Evolutionary conservation across 2,888 invertebrate species (phyloP), one percentile per base, ranked within the genome.

Genomic region (Patella caerulea): DNA sequence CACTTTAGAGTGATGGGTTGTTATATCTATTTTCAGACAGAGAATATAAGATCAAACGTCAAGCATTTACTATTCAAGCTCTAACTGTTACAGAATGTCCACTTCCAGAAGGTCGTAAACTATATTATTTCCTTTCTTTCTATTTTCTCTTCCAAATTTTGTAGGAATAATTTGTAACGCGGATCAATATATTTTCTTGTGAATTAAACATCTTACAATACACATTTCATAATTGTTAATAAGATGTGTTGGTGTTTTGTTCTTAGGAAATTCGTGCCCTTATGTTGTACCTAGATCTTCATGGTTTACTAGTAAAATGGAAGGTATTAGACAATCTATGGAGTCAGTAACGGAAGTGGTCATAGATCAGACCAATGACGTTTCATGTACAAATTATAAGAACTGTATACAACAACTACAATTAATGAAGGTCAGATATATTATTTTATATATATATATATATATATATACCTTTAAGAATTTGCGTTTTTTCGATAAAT

Each of bases 61-160:
- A 19, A 76, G 52, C 72, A n/a, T 72, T 76, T 15, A 76, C 72
- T 14, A 24, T 76, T 14, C n/a, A 65, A 12, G 52, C 72, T n/a
- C 17, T 34, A 29, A 65, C 17, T 14, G 24, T 72, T 15, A 65
- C 76, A 71, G 76, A 76, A 19, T 76, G 76, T 59, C 76, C 76
- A 12, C 45, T 76, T 2, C 59, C 65, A 19, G 71, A 72, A 69
- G 76, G 76, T 34, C 34, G 34, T 34, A 34, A 34, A 34, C 34
- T 34, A 34, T 34, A 34, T 29, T 34, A 34, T 34, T 34, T 34
- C 4, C 34, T 34, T 34, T 34, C 34, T 2, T 34, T 34, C 34
- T 34, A 34, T 34, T 34, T 34, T 34, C 34, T 34, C 5, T 34
- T 34, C 34, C 34, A 34, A 34, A 34, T 3, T 34, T 4, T 34